Conservation (phyloP, 2,113 vertebrate species). For the Monopterus albus region DNA sequence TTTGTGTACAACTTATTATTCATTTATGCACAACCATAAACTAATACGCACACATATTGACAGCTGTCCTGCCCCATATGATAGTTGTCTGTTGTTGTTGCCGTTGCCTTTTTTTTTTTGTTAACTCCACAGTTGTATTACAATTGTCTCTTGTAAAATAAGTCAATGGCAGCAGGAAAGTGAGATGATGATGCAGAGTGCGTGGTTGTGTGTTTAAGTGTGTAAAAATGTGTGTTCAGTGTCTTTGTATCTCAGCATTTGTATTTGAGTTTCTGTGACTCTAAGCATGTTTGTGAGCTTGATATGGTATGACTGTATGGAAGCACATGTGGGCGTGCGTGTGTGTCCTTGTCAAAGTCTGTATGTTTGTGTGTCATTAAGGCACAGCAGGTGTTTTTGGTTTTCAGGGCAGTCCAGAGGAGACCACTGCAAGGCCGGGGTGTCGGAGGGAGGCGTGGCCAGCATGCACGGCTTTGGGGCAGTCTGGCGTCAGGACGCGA, state of each 20-base stretch:
- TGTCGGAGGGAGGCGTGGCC: constrained; percentile 92
- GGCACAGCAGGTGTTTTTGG: constrained; percentile 99
- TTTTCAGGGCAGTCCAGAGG: constrained; percentile 99
- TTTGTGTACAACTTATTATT: too few species aligned
- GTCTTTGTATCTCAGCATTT: constrained; percentile 45
- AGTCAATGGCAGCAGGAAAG: constrained; percentile 70
- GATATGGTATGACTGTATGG: constrained; percentile 22
- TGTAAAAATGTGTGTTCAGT: constrained; percentile 50
- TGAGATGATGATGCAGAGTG: constrained; percentile 54
- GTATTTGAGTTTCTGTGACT: constrained; percentile 59
- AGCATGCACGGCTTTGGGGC: constrained; percentile 94
- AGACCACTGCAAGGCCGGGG: constrained; percentile 96
- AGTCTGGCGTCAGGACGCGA: constrained; percentile 94
- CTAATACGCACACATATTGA: too few species aligned
- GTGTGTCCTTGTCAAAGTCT: constrained; percentile 53
- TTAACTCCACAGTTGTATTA: constrained; percentile 46
- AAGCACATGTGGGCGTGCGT: not conserved
- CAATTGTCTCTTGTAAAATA: constrained; percentile 57
- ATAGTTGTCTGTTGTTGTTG: constrained; percentile 43
- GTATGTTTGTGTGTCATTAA: constrained; percentile 86
- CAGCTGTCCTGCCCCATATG: too few species aligned
- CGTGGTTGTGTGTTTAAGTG: constrained; percentile 49
- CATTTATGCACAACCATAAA: too few species aligned
- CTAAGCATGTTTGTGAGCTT: constrained; percentile 19
- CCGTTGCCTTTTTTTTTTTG: constrained; percentile 37